These are phyloP conservation scores for Masnerella sp. DNA, from an alignment of 2,888 invertebrate species.

Conservation along the genomic window DNA sequence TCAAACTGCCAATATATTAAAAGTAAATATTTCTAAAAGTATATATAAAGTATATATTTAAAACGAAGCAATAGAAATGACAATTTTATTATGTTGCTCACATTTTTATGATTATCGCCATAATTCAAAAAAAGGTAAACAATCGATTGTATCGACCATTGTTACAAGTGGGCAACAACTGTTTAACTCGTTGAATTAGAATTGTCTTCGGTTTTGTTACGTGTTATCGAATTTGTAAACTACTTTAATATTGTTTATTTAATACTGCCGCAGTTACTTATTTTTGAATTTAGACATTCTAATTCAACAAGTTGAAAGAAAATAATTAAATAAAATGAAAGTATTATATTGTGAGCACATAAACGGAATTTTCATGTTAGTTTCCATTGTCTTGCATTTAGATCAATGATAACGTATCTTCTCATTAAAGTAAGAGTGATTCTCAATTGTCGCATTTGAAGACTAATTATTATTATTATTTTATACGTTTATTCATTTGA, in stretches of 20 bases:
- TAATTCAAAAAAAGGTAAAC: slow-evolving; percentile 22
- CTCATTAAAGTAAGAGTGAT: slow-evolving; percentile 16
- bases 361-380: neutral
- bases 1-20: slow-evolving; percentile 52
- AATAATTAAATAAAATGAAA: neutral
- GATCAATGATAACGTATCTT: slow-evolving; percentile 4
- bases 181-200: too few relatives aligned
- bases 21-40: slow-evolving; percentile 52
- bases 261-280: too few relatives aligned
- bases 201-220: too few relatives aligned
- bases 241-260: too few relatives aligned
- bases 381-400: slow-evolving; percentile 19
- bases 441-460: too few relatives aligned
- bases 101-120: neutral
- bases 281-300: too few relatives aligned
- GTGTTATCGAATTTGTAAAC: too few relatives aligned
- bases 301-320: neutral
- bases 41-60: slow-evolving; percentile 42
- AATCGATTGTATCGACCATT: neutral
- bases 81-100: slow-evolving; percentile 27
- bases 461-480: too few relatives aligned
- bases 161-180: neutral
- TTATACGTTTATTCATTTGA: too few relatives aligned
- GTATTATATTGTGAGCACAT: neutral
- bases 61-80: slow-evolving; percentile 44